phyloP scores from a whole-genome alignment of 2,113 vertebrate genomes.

The Ciconia maguari region DNA sequence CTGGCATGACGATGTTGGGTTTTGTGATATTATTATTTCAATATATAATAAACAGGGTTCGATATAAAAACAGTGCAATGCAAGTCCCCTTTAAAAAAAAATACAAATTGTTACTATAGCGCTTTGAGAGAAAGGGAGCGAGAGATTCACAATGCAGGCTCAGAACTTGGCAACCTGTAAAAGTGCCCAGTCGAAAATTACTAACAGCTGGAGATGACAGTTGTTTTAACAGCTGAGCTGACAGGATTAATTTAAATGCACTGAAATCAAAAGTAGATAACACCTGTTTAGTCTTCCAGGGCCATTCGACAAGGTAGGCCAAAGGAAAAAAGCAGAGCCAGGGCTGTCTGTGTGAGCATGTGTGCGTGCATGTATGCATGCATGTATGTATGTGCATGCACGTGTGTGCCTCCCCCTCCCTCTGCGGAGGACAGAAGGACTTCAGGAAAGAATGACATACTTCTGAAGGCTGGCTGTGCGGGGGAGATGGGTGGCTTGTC shows the following conservation, averaged over 20 bases:
- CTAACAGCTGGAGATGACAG: slow-evolving; percentile 99
- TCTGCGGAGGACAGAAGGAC: slow-evolving; percentile 35
- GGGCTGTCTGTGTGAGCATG: slow-evolving; percentile 18
- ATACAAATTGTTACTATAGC: slow-evolving; percentile 71
- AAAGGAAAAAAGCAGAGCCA: slow-evolving; percentile 68
- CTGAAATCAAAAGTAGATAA: slow-evolving; percentile 99
- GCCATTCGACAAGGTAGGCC: slow-evolving; percentile 84
- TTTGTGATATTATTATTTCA: slow-evolving; percentile 59
- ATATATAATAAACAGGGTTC: slow-evolving; percentile 28
- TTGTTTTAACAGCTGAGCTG: slow-evolving; percentile 99
- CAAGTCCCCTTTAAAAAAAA: slow-evolving; percentile 64
- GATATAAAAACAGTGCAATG: slow-evolving; percentile 43
- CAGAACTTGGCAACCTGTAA: slow-evolving; percentile 89
- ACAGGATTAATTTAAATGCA: slow-evolving; percentile 99
- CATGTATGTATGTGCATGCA: fast-evolving
- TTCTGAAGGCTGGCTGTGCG: neutral
- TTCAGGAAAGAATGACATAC: slow-evolving; percentile 47
- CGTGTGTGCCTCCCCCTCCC: neutral
- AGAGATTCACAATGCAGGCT: slow-evolving; percentile 75
- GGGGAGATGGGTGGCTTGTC: neutral
- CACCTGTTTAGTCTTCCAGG: slow-evolving; percentile 98
- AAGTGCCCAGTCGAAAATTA: slow-evolving; percentile 96
- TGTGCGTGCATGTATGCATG: neutral
- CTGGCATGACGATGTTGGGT: neutral
- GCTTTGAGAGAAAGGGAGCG: slow-evolving; percentile 62